phyloP scores from a whole-genome alignment of 2,797 vertebrate species.

The Sebastes trivittatus region DNA sequence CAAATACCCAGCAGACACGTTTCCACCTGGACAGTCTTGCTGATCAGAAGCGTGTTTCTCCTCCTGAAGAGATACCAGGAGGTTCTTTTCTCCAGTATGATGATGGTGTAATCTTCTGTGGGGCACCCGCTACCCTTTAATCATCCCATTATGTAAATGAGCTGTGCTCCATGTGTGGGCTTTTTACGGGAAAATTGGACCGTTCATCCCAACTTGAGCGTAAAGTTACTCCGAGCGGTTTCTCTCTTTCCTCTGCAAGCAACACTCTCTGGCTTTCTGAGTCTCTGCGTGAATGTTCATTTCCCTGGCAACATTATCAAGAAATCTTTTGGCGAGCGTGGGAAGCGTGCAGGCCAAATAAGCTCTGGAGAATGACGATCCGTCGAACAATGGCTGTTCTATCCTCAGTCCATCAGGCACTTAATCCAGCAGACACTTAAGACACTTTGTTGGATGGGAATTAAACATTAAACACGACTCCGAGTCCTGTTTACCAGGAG shows the following conservation, averaged over 20 bases:
- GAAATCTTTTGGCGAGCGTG: slow-evolving; percentile 51
- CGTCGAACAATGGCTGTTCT: slow-evolving; percentile 60
- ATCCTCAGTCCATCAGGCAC: slow-evolving; percentile 48
- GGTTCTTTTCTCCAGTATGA: slow-evolving; percentile 18
- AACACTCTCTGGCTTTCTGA: neutral
- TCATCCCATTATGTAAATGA: slow-evolving; percentile 50
- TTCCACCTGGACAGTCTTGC: neutral
- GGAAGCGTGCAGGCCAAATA: slow-evolving; percentile 35
- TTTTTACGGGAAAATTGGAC: neutral
- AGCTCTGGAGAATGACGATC: slow-evolving; percentile 36
- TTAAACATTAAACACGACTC: slow-evolving; percentile 36
- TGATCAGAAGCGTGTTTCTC: neutral
- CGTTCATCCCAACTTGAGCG: slow-evolving; percentile 10
- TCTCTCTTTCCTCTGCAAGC: neutral
- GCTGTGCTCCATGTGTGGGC: slow-evolving; percentile 19
- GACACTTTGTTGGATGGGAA: slow-evolving; percentile 49
- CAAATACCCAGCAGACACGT: neutral
- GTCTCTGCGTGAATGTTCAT: slow-evolving; percentile 19
- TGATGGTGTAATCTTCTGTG: neutral
- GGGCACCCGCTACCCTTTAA: slow-evolving; percentile 28
- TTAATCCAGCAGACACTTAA: slow-evolving; percentile 42
- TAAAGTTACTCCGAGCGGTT: neutral
- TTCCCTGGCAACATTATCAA: slow-evolving; percentile 55
- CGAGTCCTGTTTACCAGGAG: neutral
- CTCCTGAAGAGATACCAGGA: neutral